Base-by-base conservation (phyloP, 2,888 invertebrate species). In the Lasioglossum oenotherae region DNA sequence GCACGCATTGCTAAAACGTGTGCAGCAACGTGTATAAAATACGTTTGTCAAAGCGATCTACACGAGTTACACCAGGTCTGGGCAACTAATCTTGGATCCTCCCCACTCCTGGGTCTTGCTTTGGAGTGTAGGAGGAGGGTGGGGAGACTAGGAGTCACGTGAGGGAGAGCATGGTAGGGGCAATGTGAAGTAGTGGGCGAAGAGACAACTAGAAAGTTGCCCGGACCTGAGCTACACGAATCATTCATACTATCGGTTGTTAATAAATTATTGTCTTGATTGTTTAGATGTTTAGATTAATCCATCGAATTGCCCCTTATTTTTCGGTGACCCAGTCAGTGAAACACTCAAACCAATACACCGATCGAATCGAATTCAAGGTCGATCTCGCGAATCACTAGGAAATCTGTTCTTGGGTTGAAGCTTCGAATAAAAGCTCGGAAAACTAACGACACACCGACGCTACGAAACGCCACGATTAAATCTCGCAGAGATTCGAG, bases 371-470 rank as follows among this genome's bases (percentile, higher is more conserved):
- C 72, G 16, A 35, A 60, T 77, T 23, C 71, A 23, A 71, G 12
- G 41, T n/a, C 35, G 71, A 71, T 44, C 19, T 78, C 69, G 35
- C n/a, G 27, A 23, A 64, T 12, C 72, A 38, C 53, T 38, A 64
- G 10, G 74, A 87, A 82, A 88, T 88, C 85, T 88, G 90, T 88
- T 88, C 88, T 84, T 85, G 49, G 23, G 57, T 87, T 69, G 27
- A 60, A 27, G 38, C 49, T 38, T 41, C 12, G 38, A 75, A 84
- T 35, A 57, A 81, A 77, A 71, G 44, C 72, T 71, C 67, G 6
- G 72, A 64, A 74, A 46, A 73, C 53, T 74, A 60, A 64, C 80
- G 44, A 38, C 67, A 75, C 75, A 67, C 38, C 57, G 80, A 82
- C 80, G 86, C 80, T 64, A 74, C 41, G 14, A 31, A 78, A 44